Evolutionary conservation across 1,140 invertebrate species (phyloP), one percentile per base, ranked within the genome.

Genomic region (Steinernema khuongi): DNA sequence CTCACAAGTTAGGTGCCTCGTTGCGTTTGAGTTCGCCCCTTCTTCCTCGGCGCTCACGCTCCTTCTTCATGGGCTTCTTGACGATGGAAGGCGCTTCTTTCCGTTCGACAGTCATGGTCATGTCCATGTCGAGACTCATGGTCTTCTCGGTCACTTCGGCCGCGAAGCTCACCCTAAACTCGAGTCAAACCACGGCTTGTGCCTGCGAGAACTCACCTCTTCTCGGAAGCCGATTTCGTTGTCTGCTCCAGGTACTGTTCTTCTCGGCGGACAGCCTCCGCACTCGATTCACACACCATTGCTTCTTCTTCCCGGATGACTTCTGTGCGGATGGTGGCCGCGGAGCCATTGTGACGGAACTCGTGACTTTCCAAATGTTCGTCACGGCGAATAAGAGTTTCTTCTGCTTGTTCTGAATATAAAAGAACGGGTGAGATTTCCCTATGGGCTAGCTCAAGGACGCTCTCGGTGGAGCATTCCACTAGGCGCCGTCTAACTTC

Each of bases 11-110:
- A 14, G 82, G 82, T 32, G 82, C 82, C 73, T 84, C 82, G 70
- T 84, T 84, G 41, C 74, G 73, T 60, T 74, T 79, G 29, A 84
- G 69, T 33, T 83, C 82, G 50, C 82, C 71, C 22, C 74, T 19
- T 26, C 77, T 68, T 41, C 76, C 44, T 7, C 77, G 74, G 31
- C 81, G 77, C 75, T 79, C 77, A 17, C 80, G 71, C 36, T 84
- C 83, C 60, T 83, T 83, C 67, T 84, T 85, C 78, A 84, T 85
- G 28, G 82, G 82, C 36, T 84, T 84, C 69, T 83, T 81, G 72
- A 84, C 82, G 36, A 84, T 84, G 0, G 82, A 76, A 17, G 83
- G 76, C 29, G 68, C 60, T 19, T 74, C 41, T 22, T 68, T 67
- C 11, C 41, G 68, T 36, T 81, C 31, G 18, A 77, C 79, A 33